Evolutionary conservation across 2,113 vertebrate genomes (phyloP).

Genomic region (Eudorcas thomsonii): DNA sequence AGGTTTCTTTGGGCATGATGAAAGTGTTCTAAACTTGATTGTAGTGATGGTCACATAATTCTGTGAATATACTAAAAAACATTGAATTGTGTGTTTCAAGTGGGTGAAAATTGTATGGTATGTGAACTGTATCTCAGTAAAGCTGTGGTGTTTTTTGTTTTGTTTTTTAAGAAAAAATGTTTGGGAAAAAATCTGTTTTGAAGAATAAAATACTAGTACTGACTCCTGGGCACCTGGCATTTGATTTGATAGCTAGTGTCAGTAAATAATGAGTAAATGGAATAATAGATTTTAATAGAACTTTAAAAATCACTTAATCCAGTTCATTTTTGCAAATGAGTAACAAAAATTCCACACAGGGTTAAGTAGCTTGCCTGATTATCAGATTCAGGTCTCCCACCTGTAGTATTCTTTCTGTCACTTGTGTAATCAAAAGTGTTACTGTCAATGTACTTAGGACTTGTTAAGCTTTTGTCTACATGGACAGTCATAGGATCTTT

Average conservation of each 20-base stretch:
- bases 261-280: not conserved
- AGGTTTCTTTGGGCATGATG: not conserved
- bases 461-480: not conserved
- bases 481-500: not conserved
- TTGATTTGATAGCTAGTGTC: not conserved
- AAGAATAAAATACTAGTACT: not conserved
- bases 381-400: not conserved
- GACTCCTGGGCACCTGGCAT: not conserved
- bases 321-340: not conserved
- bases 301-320: slow-evolving; percentile 10
- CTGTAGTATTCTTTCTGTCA: not conserved
- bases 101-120: not conserved
- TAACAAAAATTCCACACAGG: not conserved
- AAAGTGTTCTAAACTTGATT: not conserved
- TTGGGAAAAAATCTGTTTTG: not conserved
- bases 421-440: not conserved
- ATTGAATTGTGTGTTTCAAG: not conserved
- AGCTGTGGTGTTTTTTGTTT: not conserved
- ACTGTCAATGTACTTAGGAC: not conserved
- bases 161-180: not conserved
- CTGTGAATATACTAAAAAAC: not conserved
- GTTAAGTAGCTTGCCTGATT: not conserved
- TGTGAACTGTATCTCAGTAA: not conserved
- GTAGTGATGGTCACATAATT: not conserved
- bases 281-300: not conserved